Evolutionary conservation across 2,113 vertebrate species (phyloP).

Genomic region (Corydoras maculifer): DNA sequence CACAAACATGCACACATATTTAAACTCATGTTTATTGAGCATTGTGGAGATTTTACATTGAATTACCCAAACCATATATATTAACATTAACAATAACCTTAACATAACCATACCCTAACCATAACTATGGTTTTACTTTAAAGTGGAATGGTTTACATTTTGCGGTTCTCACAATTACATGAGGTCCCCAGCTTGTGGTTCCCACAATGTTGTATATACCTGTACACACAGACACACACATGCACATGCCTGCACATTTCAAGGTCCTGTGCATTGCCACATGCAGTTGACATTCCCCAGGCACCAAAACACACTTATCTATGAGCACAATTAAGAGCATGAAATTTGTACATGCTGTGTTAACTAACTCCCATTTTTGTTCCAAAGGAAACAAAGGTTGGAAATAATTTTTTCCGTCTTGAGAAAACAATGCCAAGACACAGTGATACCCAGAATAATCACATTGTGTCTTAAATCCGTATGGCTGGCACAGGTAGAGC

Average conservation of each 20-base stretch:
- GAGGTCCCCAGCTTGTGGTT: too few relatives aligned
- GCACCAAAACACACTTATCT: conserved; percentile 63
- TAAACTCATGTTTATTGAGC: neutral
- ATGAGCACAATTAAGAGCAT: conserved; percentile 62
- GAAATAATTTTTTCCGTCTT: conserved; percentile 44
- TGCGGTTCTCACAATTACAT: too few relatives aligned
- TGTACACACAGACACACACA: conserved; percentile 3
- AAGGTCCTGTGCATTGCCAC: conserved; percentile 17
- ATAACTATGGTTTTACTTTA: too few relatives aligned
- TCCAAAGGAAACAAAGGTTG: conserved; percentile 62
- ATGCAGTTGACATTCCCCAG: conserved; percentile 37
- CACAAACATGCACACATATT: neutral
- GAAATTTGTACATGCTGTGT: conserved; percentile 67
- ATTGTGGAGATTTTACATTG: too few relatives aligned
- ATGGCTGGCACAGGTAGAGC: conserved; percentile 48
- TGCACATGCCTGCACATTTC: conserved; percentile 22
- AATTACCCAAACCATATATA: too few relatives aligned
- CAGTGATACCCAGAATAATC: conserved; percentile 66
- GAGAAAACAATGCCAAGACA: conserved; percentile 50
- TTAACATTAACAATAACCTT: too few relatives aligned
- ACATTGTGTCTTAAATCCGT: conserved; percentile 59
- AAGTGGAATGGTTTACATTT: too few relatives aligned
- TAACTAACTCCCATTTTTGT: conserved; percentile 65
- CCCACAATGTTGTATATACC: too few relatives aligned
- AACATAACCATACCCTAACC: too few relatives aligned